Percentiles rank a stretch among this genome's conserved stretches.
Evolutionary conservation across 2,797 vertebrate species (phyloP).

Genomic region (Anniella stebbinsi): DNA sequence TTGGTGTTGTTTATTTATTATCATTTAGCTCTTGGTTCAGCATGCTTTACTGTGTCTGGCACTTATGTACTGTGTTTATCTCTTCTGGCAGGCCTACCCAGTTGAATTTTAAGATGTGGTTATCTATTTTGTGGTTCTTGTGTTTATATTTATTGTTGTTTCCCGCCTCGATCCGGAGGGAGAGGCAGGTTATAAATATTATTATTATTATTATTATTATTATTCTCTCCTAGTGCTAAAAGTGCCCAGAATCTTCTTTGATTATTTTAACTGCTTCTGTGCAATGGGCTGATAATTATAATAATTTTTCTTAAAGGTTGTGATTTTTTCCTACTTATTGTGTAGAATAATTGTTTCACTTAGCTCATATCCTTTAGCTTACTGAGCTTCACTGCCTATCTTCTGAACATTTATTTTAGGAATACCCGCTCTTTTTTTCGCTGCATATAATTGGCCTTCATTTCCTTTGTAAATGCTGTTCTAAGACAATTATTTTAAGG

Average conservation of each 20-base stretch:
- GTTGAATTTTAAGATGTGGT: too few relatives aligned
- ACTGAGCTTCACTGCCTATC: constrained; percentile 8
- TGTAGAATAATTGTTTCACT: neutral
- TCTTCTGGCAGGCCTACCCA: too few relatives aligned
- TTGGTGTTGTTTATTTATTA: too few relatives aligned
- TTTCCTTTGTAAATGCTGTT: neutral
- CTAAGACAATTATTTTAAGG: neutral
- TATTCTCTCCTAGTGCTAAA: neutral
- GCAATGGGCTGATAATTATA: neutral
- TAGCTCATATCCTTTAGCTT: constrained; percentile 1
- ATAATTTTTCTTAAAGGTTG: neutral
- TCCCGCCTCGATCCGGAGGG: too few relatives aligned
- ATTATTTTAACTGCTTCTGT: neutral
- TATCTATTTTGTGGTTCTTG: too few relatives aligned
- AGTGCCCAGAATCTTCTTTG: neutral
- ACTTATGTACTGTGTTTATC: neutral
- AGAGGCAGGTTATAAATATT: too few relatives aligned
- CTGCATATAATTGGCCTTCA: neutral
- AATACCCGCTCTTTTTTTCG: neutral
- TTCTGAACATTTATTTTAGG: constrained; percentile 9
- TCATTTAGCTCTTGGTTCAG: neutral
- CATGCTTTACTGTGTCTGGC: neutral
- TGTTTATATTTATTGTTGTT: too few relatives aligned
- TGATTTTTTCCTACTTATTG: neutral
- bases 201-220: too few relatives aligned